These are phyloP conservation scores for Cacatua alba DNA, from an alignment of 2,113 vertebrate species.

Conservation along the genomic window DNA sequence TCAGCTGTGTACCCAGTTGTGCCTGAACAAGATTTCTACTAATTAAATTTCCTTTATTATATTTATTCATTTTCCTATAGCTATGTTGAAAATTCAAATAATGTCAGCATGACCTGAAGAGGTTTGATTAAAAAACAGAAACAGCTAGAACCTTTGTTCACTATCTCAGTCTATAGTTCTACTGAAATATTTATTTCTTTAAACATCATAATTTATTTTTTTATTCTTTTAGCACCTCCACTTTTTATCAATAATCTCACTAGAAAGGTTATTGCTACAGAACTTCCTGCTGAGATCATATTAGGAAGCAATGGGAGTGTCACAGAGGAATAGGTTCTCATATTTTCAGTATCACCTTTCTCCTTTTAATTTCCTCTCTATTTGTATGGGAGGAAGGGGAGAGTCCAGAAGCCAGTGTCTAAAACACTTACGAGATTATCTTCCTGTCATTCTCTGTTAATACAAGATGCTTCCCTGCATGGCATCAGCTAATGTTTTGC, in stretches of 20 bases:
- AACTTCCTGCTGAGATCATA: conserved; percentile 24
- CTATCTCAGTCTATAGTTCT: background rate
- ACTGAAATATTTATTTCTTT: background rate
- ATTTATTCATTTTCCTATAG: background rate
- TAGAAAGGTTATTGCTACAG: background rate
- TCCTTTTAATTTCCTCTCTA: conserved; percentile 40
- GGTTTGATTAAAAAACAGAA: background rate
- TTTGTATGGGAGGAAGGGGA: conserved; percentile 41
- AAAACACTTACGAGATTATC: background rate
- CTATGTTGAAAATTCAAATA: background rate
- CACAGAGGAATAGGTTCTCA: background rate
- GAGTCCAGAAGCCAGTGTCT: background rate
- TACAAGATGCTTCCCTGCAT: background rate
- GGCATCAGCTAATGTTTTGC: conserved; percentile 13
- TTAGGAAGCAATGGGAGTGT: conserved; percentile 1
- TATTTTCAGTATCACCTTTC: conserved; percentile 37
- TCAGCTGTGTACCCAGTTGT: background rate
- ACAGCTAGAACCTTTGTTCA: background rate
- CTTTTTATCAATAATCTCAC: background rate
- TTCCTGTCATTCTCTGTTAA: conserved; percentile 37
- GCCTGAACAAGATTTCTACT: background rate
- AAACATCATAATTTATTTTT: background rate
- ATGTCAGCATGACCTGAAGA: background rate
- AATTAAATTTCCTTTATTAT: background rate
- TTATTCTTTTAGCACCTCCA: background rate